Base-by-base conservation (phyloP, 1,140 invertebrate genomes). In the Solenopsis fugax region DNA sequence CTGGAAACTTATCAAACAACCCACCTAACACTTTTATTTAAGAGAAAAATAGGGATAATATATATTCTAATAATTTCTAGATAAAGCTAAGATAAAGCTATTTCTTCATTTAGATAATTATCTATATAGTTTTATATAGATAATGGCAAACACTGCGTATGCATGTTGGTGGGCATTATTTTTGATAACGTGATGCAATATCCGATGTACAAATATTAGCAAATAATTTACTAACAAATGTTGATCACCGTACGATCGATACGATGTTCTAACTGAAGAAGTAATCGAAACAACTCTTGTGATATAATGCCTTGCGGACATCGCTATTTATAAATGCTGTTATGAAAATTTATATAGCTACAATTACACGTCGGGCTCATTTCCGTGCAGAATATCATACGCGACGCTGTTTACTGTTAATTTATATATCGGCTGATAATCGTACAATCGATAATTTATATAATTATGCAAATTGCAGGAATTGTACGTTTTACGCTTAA, bases 401-500 rank as follows among this genome's bases (percentile, higher is more conserved):
- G 24, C 41, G 29, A 48, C n/a, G 21, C 4, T 76, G 24, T 62
- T 77, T 60, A 77, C 18, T 50, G 13, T 76, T 60, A 41, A 76
- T 64, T 34, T 41, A 78, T 65, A 48, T 65, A 21, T 60, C 54
- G 18, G 3, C 12, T 37, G 24, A 29, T 65, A 78, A 65, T 77
- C 24, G 41, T n/a, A 48, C 54, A 64, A 65, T 65, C 45, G 10
- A 78, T 78, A 78, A 65, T 77, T 64, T 50, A 77, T 48, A 37
- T 37, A 37, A 37, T 24, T 37, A 67, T 80, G 45, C 45, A 67
- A 80, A 80, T 65, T 50, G 12, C 41, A 48, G 5, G 4, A 75
- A 56, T 73, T n/a, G n/a, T 21, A 58, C n/a, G 9, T 58, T 78
- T 78, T 37, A 50, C 21, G 4, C 18, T 12, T n/a, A 18, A 48